Evolutionary conservation across 2,113 vertebrate genomes (phyloP).

Genomic region (Hippotragus niger): DNA sequence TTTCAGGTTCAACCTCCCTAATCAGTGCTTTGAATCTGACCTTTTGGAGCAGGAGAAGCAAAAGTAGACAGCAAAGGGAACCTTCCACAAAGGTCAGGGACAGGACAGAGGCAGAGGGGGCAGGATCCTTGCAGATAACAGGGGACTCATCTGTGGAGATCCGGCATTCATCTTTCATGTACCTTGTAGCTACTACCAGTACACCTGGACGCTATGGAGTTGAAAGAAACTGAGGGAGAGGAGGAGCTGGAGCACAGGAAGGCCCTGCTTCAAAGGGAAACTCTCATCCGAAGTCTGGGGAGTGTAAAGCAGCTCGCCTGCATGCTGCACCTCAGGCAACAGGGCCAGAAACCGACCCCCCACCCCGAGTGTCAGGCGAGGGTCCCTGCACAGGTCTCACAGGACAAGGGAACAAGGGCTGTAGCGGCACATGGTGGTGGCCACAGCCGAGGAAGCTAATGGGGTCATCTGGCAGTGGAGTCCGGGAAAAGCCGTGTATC

Average conservation of each 20-base stretch:
- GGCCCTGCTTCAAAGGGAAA: not conserved
- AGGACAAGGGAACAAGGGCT: not conserved
- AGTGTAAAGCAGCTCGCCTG: not conserved
- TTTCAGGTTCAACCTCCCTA: conserved; percentile 80
- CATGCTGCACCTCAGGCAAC: not conserved
- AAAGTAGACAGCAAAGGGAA: not conserved
- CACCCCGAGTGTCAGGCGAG: not conserved
- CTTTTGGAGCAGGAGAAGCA: not conserved
- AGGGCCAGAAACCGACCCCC: not conserved
- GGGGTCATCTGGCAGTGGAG: not conserved
- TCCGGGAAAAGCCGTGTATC: not conserved
- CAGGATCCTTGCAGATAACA: not conserved
- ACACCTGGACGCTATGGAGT: not conserved
- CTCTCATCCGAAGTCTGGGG: not conserved
- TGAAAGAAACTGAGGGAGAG: not conserved
- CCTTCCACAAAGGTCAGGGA: not conserved
- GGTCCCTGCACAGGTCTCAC: not conserved
- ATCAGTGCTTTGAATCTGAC: not conserved
- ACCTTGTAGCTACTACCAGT: not conserved
- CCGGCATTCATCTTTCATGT: not conserved
- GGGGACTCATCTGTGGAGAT: not conserved
- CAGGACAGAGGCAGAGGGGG: not conserved
- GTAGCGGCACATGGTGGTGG: not conserved
- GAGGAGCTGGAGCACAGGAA: not conserved
- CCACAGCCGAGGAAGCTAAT: not conserved